These are phyloP conservation scores for Fregetta grallaria DNA, from an alignment of 2,113 vertebrate species.

Conservation along the genomic window DNA sequence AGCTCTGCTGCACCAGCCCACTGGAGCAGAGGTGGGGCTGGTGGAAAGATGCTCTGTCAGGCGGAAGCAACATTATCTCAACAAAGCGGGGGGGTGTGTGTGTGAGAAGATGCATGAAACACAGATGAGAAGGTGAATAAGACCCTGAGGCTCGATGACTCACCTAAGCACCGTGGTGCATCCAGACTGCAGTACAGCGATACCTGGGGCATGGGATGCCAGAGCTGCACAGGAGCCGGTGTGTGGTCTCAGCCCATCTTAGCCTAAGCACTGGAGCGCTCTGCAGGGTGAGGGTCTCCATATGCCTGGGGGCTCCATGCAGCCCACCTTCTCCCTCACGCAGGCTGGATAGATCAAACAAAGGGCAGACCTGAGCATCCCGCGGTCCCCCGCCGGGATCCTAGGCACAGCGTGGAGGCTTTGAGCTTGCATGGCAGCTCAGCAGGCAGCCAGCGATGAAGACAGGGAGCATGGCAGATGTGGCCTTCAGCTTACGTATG, in stretches of 20 bases:
- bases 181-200: rapidly evolving
- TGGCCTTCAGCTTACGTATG: rapidly evolving
- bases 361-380: background rate
- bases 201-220: rapidly evolving
- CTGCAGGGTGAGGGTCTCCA: background rate
- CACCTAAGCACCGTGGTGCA: rapidly evolving
- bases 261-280: background rate
- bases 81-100: rapidly evolving
- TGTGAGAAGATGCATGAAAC: background rate
- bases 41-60: background rate
- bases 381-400: rapidly evolving
- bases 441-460: rapidly evolving
- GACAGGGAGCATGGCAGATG: rapidly evolving
- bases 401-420: rapidly evolving
- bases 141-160: background rate
- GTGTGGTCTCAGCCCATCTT: rapidly evolving
- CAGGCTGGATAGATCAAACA: rapidly evolving
- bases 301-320: rapidly evolving
- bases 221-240: background rate
- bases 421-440: background rate
- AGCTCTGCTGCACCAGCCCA: background rate
- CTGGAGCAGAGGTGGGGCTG: background rate
- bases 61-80: background rate
- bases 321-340: background rate
- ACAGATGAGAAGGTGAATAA: background rate